Base-by-base conservation (phyloP, 1,140 invertebrate genomes). In the Aplysia californica region DNA sequence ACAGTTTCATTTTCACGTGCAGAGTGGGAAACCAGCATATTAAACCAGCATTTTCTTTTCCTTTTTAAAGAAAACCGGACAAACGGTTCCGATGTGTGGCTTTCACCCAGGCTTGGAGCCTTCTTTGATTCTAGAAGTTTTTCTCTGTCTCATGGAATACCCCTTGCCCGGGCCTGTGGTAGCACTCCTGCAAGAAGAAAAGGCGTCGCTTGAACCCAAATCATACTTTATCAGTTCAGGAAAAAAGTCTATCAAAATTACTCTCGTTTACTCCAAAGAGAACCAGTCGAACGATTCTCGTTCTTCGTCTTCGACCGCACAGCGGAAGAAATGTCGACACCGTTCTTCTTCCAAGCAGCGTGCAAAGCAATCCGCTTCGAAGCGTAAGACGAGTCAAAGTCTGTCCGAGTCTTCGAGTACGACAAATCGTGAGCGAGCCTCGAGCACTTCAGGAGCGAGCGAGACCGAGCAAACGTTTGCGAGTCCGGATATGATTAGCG, bases 161-260 rank as follows among this genome's bases (percentile, higher is more conserved):
- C 59, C 72, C n/a, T 39, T 75, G 31, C 72, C 72, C 1, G 61
- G 61, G 15, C 61, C 72, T 35, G 72, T 75, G 4, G 72, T 75
- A 15, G 72, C 72, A 15, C 61, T 75, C 10, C 61, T 75, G 5
- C 58, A 66, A 15, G 38, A 75, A 29, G 72, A 75, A 31, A 75
- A 50, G 3, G 72, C 72, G 2, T 64, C 72, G 2, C 1, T 66
- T 23, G 61, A 58, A 2, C 72, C 72, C 2, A 75, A 75, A 26
- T 65, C 72, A 1, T 75, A 75, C 31, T 66, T 75, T 23, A 75
- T 75, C 61, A 75, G 72, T n/a, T 75, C 72, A 0, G 58, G 72
- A 0, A 75, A 75, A 41, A 75, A 75, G 61, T 66, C 72, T 21
- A 75, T 75, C 39, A 75, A 75, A 41, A 75, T 75, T 39, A 75